These are phyloP conservation scores for Drosophila neotestacea DNA, from an alignment of 2,888 invertebrate genomes.

Conservation along the genomic window DNA sequence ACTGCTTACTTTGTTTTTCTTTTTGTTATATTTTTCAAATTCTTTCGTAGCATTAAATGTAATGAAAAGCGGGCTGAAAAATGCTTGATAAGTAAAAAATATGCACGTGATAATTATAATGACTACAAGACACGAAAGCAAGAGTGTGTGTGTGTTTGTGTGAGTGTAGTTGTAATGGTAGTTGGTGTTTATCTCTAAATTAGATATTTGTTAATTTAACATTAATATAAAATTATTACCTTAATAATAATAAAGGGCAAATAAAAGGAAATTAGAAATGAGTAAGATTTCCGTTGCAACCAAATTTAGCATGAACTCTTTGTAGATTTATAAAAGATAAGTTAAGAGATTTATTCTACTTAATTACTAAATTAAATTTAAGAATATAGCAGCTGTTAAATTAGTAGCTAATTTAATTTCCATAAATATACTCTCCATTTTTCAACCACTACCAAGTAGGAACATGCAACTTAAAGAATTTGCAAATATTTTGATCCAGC, in stretches of 20 bases:
- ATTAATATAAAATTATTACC: conserved; percentile 33
- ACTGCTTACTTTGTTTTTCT: conserved; percentile 7
- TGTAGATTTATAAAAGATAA: background rate
- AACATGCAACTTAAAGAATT: too few species aligned
- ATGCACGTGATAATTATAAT: conserved; percentile 77
- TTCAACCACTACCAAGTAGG: background rate
- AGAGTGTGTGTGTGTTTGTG: conserved; percentile 27
- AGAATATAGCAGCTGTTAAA: too few species aligned
- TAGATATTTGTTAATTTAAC: conserved; percentile 49
- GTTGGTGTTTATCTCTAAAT: conserved; percentile 44
- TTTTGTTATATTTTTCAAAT: conserved; percentile 78
- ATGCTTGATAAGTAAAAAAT: conserved; percentile 66
- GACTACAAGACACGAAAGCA: conserved; percentile 66
- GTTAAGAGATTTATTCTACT: too few species aligned
- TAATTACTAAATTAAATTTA: too few species aligned
- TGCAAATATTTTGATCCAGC: background rate
- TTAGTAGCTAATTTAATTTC: too few species aligned
- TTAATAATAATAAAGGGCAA: conserved; percentile 35
- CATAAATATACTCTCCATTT: background rate
- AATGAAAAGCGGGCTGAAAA: conserved; percentile 76
- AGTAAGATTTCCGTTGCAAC: background rate
- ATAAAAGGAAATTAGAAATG: conserved; percentile 13
- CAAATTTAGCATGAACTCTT: background rate
- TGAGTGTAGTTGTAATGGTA: conserved; percentile 2
- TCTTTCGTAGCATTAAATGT: conserved; percentile 78